These are phyloP conservation scores for Liopterus haemorrhoidalis DNA, from an alignment of 2,888 invertebrate genomes.

Conservation along the genomic window DNA sequence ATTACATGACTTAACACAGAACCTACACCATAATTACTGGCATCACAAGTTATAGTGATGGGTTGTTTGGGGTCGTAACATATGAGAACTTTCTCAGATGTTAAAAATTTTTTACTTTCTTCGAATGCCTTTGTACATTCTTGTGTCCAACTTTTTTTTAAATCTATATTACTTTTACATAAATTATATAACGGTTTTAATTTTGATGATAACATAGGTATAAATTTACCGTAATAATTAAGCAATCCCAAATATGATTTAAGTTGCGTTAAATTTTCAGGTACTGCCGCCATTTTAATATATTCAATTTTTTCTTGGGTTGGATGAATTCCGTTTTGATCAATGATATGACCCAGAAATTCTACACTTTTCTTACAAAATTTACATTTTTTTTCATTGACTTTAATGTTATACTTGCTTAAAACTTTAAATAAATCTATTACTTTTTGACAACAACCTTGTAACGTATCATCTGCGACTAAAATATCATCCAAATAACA, in stretches of 20 bases:
- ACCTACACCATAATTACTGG: constrained; percentile 32
- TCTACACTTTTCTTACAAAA: constrained; percentile 29
- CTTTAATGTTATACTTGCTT: constrained; percentile 28
- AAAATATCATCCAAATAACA: constrained; percentile 33
- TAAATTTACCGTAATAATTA: constrained; percentile 26
- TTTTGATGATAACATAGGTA: constrained; percentile 23
- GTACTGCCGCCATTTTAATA: constrained; percentile 6
- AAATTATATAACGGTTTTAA: constrained; percentile 25
- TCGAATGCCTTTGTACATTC: constrained; percentile 25
- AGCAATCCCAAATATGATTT: constrained; percentile 22
- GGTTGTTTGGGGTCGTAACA: constrained; percentile 22
- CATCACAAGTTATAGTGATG: constrained; percentile 32
- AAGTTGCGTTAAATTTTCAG: neutral
- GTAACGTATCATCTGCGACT: constrained; percentile 22
- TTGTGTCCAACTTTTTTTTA: constrained; percentile 22
- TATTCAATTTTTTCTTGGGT: constrained; percentile 3
- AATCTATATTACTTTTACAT: constrained; percentile 17
- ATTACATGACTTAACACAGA: constrained; percentile 33
- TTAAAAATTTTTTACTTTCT: too few relatives aligned
- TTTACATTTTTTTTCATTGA: constrained; percentile 31
- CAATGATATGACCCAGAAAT: constrained; percentile 31
- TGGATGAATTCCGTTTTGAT: constrained; percentile 15
- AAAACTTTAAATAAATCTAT: constrained; percentile 25
- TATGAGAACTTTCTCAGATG: too few relatives aligned
- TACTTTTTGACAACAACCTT: constrained; percentile 25